These are phyloP conservation scores for Pangasianodon gigas DNA, from an alignment of 2,113 vertebrate genomes.

Conservation along the genomic window DNA sequence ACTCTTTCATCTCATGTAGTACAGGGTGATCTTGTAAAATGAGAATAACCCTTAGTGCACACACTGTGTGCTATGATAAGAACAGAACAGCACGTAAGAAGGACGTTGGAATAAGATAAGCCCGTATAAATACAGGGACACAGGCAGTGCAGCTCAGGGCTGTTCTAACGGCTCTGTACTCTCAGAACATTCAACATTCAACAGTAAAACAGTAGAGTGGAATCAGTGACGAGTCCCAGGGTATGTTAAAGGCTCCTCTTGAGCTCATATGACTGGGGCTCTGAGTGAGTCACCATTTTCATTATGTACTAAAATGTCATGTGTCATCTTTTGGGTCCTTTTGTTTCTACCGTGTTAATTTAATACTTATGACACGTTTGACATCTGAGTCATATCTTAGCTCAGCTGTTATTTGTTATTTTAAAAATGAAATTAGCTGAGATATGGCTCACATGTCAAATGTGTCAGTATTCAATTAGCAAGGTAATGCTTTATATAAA, in stretches of 20 bases:
- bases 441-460: background rate
- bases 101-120: slow-evolving; percentile 38
- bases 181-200: background rate
- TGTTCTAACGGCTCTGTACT: background rate
- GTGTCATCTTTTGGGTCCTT: background rate
- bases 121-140: slow-evolving; percentile 8
- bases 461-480: background rate
- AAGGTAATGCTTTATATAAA: background rate
- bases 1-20: slow-evolving; percentile 6
- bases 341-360: background rate
- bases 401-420: background rate
- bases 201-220: background rate
- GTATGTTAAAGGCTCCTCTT: background rate
- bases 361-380: background rate
- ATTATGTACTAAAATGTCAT: background rate
- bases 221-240: background rate
- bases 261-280: background rate
- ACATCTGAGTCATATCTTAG: background rate
- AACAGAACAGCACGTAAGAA: slow-evolving; percentile 3
- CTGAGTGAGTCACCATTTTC: background rate
- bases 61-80: slow-evolving; percentile 27
- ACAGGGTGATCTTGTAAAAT: slow-evolving; percentile 17
- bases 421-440: background rate
- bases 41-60: slow-evolving; percentile 8
- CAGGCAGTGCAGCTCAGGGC: background rate